Evolutionary conservation across 2,797 vertebrate genomes (phyloP).

Genomic region (Prionace glauca): DNA sequence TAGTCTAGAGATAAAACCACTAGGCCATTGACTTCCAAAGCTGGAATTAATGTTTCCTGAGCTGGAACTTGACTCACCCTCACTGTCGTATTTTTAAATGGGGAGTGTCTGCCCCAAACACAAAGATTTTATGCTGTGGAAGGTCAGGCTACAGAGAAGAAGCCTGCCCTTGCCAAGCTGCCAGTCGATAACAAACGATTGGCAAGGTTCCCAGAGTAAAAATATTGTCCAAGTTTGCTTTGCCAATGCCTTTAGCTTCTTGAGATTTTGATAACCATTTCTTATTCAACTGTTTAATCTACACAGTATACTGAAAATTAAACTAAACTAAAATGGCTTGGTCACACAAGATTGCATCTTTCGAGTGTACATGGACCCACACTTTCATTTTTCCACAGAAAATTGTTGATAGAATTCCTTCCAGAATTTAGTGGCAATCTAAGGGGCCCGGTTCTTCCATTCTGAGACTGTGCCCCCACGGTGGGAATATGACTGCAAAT

Average conservation of each 20-base stretch:
- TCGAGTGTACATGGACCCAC: neutral
- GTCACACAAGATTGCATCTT: neutral
- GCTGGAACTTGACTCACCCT: too few species aligned
- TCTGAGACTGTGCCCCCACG: too few species aligned
- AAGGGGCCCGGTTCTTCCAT: neutral
- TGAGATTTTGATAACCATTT: neutral
- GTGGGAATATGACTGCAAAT: too few species aligned
- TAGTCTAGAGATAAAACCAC: too few species aligned
- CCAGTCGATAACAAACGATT: neutral
- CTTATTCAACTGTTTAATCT: neutral
- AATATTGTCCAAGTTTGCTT: neutral
- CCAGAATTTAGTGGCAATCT: neutral
- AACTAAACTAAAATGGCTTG: neutral
- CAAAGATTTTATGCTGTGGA: too few species aligned
- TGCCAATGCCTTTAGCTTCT: neutral
- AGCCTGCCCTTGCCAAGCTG: neutral
- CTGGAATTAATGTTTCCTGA: too few species aligned
- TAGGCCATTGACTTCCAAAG: too few species aligned
- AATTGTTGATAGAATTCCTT: constrained; percentile 9
- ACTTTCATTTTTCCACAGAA: neutral
- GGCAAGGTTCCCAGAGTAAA: neutral
- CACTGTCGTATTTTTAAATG: too few species aligned
- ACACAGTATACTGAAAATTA: neutral
- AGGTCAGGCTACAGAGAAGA: too few species aligned
- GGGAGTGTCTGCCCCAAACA: too few species aligned